Conservation (phyloP, 2,113 vertebrate genomes). For the Ceyx cyanopectus region DNA sequence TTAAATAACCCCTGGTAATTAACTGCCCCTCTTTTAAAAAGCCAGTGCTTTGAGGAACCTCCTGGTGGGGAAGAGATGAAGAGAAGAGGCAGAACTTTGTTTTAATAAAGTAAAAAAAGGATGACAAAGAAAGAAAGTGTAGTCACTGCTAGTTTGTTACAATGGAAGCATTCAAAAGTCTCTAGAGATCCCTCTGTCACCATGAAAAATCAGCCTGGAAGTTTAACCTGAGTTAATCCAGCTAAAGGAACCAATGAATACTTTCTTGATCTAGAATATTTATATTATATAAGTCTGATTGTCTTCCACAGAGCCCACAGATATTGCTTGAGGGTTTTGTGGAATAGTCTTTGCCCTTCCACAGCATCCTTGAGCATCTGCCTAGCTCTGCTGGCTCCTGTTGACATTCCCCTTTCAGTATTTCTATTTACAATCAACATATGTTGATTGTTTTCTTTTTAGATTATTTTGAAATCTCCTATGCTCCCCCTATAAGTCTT, state of each 20-base stretch:
- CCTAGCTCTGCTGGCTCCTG: background rate
- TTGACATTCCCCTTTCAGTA: background rate
- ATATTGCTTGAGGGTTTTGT: background rate
- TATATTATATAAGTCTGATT: background rate
- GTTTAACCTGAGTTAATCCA: conserved; percentile 5
- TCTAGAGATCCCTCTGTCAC: background rate
- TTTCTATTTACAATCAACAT: background rate
- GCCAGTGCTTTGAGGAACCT: background rate
- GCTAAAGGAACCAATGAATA: background rate
- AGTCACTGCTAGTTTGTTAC: background rate
- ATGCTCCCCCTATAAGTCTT: background rate
- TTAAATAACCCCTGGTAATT: background rate
- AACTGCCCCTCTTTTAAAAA: background rate
- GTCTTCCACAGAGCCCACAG: background rate
- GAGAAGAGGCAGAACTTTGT: background rate
- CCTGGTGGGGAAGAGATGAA: background rate
- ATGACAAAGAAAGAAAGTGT: background rate
- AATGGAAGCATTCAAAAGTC: background rate
- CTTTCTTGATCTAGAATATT: background rate
- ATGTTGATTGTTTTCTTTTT: background rate
- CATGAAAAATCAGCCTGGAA: background rate
- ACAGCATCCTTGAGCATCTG: background rate
- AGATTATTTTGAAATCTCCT: background rate
- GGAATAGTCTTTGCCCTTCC: background rate
- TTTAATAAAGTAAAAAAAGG: background rate